Evolutionary conservation across 2,797 vertebrate genomes (phyloP).

Genomic region (Myotis myotis): DNA sequence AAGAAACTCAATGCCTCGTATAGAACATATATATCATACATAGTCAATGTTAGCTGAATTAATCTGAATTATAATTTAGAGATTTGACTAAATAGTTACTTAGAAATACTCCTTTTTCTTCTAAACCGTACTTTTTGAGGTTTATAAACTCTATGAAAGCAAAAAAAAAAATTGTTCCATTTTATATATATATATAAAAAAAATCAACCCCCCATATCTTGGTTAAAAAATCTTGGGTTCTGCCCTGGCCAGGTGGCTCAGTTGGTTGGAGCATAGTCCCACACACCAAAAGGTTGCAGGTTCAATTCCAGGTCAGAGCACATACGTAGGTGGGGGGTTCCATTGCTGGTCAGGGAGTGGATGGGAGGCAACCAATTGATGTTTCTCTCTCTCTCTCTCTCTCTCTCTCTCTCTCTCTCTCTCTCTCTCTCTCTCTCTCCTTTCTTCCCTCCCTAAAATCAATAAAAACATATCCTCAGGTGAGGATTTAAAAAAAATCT

Average conservation of each 20-base stretch:
- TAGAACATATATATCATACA: neutral
- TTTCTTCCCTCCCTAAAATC: neutral
- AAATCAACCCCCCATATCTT: neutral
- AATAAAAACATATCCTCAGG: neutral
- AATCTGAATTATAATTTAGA: neutral
- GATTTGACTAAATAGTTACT: neutral
- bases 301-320: neutral
- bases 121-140: neutral
- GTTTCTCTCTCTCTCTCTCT: no score
- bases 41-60: neutral
- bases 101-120: neutral
- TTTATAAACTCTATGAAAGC: neutral
- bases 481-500: neutral
- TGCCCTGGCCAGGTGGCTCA: neutral
- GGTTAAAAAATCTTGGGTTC: constrained; percentile 1
- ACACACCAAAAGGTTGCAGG: neutral
- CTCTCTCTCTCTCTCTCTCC: neutral
- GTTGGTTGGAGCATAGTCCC: neutral
- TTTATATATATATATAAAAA: neutral
- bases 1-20: neutral
- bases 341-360: neutral
- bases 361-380: neutral
- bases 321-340: neutral
- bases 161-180: neutral
- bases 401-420: no score